A percentile compares a stretch with the other conserved stretches of the same genome.
Conservation (phyloP, 2,888 invertebrate genomes). For the Xylocampa areola region DNA sequence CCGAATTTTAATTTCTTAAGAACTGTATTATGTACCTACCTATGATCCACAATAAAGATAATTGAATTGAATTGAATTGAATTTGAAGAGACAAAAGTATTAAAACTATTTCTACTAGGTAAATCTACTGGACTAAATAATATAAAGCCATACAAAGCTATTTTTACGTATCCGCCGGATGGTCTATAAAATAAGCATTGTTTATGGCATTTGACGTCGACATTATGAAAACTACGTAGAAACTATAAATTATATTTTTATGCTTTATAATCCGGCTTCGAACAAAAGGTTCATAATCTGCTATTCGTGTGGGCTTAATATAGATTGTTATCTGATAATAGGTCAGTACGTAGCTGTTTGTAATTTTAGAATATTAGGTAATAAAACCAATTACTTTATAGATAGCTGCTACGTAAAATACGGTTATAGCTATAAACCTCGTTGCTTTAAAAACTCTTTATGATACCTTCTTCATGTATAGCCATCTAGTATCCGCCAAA, state of each 20-base stretch:
- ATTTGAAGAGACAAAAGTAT: no score
- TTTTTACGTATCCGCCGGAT: slow-evolving; percentile 19
- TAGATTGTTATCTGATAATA: slow-evolving; percentile 3
- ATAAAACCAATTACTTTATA: slow-evolving; percentile 11
- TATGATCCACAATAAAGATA: no score
- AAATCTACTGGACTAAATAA: slow-evolving; percentile 17
- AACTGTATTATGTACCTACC: no score
- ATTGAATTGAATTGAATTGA: no score
- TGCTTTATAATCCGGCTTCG: slow-evolving; percentile 26
- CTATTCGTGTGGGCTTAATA: neutral
- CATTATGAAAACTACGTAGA: slow-evolving; percentile 29
- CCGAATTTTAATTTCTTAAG: no score
- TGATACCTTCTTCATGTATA: no score
- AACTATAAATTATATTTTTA: slow-evolving; percentile 42
- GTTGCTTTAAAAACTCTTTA: no score
- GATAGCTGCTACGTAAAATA: neutral
- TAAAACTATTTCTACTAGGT: neutral
- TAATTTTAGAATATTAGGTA: slow-evolving; percentile 4
- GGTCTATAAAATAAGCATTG: slow-evolving; percentile 36
- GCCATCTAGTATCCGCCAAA: no score
- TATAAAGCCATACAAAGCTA: neutral
- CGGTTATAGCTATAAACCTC: neutral
- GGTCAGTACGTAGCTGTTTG: neutral
- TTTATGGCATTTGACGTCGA: slow-evolving; percentile 32
- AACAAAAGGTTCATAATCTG: slow-evolving; percentile 23